phyloP scores from a whole-genome alignment of 2,113 vertebrate species.

The Neodon shergylaensis region DNA sequence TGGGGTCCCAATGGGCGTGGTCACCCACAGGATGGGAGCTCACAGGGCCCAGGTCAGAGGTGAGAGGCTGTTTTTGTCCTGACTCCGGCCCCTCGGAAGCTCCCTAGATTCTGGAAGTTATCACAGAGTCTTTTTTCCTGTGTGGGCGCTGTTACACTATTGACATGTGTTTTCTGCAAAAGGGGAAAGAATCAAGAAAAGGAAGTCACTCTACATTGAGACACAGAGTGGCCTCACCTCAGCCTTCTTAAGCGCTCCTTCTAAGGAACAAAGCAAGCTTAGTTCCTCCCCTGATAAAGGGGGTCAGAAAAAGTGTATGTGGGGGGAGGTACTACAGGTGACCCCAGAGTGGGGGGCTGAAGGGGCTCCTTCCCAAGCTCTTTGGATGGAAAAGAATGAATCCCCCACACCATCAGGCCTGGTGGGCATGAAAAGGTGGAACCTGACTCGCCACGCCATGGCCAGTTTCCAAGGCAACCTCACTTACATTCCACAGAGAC shows the following conservation, averaged over 20 bases:
- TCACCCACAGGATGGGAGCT: neutral
- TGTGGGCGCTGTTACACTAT: neutral
- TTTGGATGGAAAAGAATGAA: neutral
- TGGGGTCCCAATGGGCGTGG: neutral
- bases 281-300: accelerated
- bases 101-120: neutral
- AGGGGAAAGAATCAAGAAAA: conserved; percentile 53
- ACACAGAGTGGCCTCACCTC: neutral
- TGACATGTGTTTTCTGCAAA: neutral
- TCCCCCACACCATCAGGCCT: accelerated
- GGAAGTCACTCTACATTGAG: conserved; percentile 21
- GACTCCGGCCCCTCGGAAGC: too few relatives aligned
- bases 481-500: accelerated
- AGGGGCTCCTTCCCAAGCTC: neutral
- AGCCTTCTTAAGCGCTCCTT: neutral
- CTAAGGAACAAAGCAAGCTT: neutral
- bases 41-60: neutral
- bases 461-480: neutral
- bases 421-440: neutral
- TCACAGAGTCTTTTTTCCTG: neutral
- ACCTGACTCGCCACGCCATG: accelerated
- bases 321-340: neutral
- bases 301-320: neutral
- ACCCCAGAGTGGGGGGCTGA: neutral
- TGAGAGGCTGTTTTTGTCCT: neutral